Evolutionary conservation across 1,140 invertebrate species (phyloP), one percentile per base, ranked within the genome.

Genomic region (Heliothis subflexa): DNA sequence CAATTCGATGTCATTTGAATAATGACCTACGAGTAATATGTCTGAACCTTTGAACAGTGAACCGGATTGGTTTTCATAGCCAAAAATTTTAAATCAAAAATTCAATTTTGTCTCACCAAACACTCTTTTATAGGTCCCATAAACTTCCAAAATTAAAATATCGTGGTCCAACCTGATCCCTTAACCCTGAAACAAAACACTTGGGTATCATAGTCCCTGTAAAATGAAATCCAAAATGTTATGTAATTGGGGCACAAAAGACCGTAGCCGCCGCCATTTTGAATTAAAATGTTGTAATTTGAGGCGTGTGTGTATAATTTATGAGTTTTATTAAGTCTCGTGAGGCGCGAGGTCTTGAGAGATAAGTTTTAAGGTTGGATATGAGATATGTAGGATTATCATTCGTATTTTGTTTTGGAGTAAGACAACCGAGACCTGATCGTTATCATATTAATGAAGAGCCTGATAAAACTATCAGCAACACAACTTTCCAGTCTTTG

Each of bases 281-380:
- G 28, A 73, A 40, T 57, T 59, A 59, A 73, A 73, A 73, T 59
- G 70, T 50, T 70, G 12, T 73, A 73, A 73, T 73, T 73, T 55
- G 54, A 45, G 52, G 13, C 1, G 14, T 14, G 70, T 73, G 70
- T 73, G 28, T 11, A 13, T 54, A 72, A 40, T 73, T 73, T 59
- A 73, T 49, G 40, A 68, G 16, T 68, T 62, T 50, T 50, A 68
- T 50, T 50, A 49, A 68, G 12, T 28, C 21, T 12, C 28, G 14
- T 45, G 40, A 64, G 12, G n/a, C 25, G 33, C 16, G 33, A 11
- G 18, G 33, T n/a, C 28, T 16, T 45, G 33, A 16, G 5, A 59
- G 21, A 59, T 59, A 28, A 59, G 21, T 59, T 14, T 21, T 11
- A 14, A 5, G 21, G 3, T 28, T 13, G 13, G 18, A 25, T 10